These are phyloP conservation scores for Parus major DNA, from an alignment of 2,113 vertebrate genomes.

Conservation along the genomic window DNA sequence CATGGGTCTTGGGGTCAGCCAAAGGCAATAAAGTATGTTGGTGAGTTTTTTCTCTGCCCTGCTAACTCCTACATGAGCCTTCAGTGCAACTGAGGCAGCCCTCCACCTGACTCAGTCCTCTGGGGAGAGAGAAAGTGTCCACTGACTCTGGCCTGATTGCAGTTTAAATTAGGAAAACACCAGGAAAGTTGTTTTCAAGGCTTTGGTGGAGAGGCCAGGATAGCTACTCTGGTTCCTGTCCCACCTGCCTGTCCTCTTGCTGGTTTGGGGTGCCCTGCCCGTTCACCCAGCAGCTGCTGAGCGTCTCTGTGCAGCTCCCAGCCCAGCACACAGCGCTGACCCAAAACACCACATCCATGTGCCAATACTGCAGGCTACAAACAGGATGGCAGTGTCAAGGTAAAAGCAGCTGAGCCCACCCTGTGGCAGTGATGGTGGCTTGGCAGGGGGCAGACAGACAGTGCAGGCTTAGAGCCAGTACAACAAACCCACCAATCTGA, in stretches of 20 bases:
- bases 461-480: background rate
- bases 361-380: background rate
- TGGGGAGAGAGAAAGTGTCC: background rate
- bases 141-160: background rate
- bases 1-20: background rate
- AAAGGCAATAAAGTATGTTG: background rate
- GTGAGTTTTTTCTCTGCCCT: background rate
- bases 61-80: background rate
- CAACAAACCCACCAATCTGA: background rate
- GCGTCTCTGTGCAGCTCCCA: background rate
- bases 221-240: background rate
- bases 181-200: background rate
- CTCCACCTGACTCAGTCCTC: background rate
- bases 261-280: background rate
- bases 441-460: background rate
- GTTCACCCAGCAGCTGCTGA: background rate
- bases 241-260: background rate
- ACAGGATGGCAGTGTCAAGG: background rate
- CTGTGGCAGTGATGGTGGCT: background rate
- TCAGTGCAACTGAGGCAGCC: background rate
- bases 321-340: rapidly evolving
- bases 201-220: background rate
- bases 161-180: background rate
- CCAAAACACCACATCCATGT: background rate
- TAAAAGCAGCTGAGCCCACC: background rate